Conservation (phyloP, 2,888 invertebrate species). For the Ypsolopha sequella region DNA sequence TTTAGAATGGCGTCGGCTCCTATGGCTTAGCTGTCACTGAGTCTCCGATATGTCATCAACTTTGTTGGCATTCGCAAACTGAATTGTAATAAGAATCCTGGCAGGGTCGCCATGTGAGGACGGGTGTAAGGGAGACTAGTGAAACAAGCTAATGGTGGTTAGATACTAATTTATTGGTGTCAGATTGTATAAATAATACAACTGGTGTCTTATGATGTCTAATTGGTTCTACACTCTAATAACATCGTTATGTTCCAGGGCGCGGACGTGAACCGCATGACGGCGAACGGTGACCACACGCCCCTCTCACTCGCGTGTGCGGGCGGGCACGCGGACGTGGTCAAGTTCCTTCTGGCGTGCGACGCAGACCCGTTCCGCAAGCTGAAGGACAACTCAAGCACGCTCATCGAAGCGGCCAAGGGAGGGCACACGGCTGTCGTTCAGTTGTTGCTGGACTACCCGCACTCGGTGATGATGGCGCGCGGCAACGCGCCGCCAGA, state of each 20-base stretch:
- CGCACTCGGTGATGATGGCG: constrained; percentile 86
- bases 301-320: constrained; percentile 96
- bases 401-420: constrained; percentile 98
- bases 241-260: constrained; percentile 26
- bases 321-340: constrained; percentile 94
- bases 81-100: background rate
- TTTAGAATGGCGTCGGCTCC: no score
- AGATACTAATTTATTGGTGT: no score
- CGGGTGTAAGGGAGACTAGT: background rate
- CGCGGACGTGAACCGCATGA: constrained; percentile 73
- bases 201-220: no score
- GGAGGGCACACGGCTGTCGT: constrained; percentile 98
- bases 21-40: no score
- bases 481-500: constrained; percentile 40
- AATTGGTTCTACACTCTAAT: no score
- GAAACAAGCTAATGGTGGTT: no score
- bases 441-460: constrained; percentile 94
- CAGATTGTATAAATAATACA: no score
- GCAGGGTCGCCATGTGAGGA: background rate
- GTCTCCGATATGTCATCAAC: no score
- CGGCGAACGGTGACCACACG: constrained; percentile 96
- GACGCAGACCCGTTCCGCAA: constrained; percentile 97
- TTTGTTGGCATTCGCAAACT: background rate
- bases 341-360: constrained; percentile 90
- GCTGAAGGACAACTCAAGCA: constrained; percentile 98